phyloP scores from a whole-genome alignment of 2,113 vertebrate genomes.

The Nannobrachium achirus region DNA sequence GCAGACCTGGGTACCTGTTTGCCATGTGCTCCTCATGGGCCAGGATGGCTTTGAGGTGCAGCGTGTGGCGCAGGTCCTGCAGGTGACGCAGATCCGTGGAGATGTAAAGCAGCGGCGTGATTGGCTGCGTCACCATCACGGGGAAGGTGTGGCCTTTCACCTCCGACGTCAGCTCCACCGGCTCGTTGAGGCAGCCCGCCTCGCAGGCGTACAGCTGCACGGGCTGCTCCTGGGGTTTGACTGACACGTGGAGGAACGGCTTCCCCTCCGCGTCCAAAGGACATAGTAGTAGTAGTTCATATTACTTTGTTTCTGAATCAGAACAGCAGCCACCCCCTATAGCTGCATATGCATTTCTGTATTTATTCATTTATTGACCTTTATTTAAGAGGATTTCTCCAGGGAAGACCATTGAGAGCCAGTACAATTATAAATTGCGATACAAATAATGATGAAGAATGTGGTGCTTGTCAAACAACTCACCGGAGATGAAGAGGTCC shows the following conservation, averaged over 20 bases:
- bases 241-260: constrained; percentile 91
- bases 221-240: constrained; percentile 88
- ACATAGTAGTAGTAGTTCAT: no score
- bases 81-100: constrained; percentile 92
- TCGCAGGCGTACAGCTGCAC: constrained; percentile 93
- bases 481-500: constrained; percentile 94
- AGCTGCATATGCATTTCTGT: no score
- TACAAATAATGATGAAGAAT: not conserved
- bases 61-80: constrained; percentile 93
- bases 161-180: constrained; percentile 92
- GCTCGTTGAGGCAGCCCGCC: constrained; percentile 93
- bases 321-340: no score
- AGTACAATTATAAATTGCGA: not conserved
- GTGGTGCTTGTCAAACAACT: constrained; percentile 27
- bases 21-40: constrained; percentile 99
- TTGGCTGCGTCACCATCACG: constrained; percentile 94
- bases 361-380: no score
- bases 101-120: constrained; percentile 94
- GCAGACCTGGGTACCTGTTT: constrained; percentile 92
- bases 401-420: no score
- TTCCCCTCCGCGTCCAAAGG: constrained; percentile 88
- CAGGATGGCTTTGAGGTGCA: constrained; percentile 95
- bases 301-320: no score
- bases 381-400: no score
- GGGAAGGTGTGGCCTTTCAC: constrained; percentile 90